phyloP scores from a whole-genome alignment of 2,888 invertebrate species.

The Drosophila yooni region DNA sequence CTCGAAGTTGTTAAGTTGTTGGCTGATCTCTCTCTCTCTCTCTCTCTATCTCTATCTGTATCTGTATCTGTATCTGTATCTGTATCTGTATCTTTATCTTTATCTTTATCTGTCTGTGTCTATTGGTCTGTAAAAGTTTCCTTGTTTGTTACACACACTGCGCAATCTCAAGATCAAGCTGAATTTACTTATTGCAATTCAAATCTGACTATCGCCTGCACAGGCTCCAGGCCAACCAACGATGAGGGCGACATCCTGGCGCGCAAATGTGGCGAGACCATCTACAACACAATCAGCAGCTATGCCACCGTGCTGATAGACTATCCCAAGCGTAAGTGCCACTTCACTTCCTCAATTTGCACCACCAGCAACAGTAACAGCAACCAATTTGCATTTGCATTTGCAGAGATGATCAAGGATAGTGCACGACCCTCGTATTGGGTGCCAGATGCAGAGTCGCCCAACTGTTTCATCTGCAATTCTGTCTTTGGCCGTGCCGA shows the following conservation, averaged over 20 bases:
- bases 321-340: conserved; percentile 88
- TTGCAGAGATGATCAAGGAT: conserved; percentile 89
- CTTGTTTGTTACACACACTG: conserved; percentile 32
- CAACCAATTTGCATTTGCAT: not conserved
- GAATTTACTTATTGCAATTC: conserved; percentile 65
- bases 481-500: conserved; percentile 86
- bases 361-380: too few relatives aligned
- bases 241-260: conserved; percentile 87
- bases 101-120: conserved; percentile 1
- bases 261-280: conserved; percentile 89
- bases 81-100: not conserved
- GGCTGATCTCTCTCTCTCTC: not conserved
- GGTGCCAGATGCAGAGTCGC: conserved; percentile 91
- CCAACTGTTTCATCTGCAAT: conserved; percentile 88
- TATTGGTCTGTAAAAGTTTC: conserved; percentile 18
- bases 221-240: conserved; percentile 71
- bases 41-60: not conserved
- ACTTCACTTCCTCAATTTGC: not conserved
- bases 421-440: conserved; percentile 91
- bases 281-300: conserved; percentile 89
- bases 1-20: not conserved
- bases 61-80: not conserved
- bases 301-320: conserved; percentile 89
- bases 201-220: conserved; percentile 71
- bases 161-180: conserved; percentile 44